Evolutionary conservation across 2,888 invertebrate genomes (phyloP), one percentile per base, ranked within the genome.

Genomic region (Aethes cnicana): DNA sequence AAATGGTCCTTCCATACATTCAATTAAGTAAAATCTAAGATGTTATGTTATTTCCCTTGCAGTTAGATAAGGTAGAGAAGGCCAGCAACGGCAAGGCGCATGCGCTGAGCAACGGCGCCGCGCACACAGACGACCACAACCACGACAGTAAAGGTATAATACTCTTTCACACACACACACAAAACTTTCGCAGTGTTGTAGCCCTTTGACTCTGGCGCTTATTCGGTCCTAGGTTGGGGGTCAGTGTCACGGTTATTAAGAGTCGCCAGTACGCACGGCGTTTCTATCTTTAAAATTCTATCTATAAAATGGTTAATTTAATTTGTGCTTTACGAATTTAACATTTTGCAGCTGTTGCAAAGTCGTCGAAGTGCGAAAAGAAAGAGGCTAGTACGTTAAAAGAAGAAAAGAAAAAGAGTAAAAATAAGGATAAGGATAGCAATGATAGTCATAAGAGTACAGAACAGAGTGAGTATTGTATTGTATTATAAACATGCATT

Each of bases 391-490:
- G 70, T 68, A 74, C 77, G 53, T 68, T 86, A 74, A 86, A 82
- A 77, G 91, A 91, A 76, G 90, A 90, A 57, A 84, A 71, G 56
- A 83, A 68, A 67, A 85, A 76, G 74, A 82, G 79, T 69, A 87
- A 77, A 79, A 82, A 81, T 63, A 86, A 80, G 74, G 86, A 73
- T 28, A 69, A 60, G 46, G 62, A 83, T 54, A 71, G 56, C 59
- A 67, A 56, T 62, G 82, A 81, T 83, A 86, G 79, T 77, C 77
- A 81, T 84, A 88, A 87, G 86, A 82, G 71, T 77, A 84, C 83
- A 81, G 87, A 87, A 74, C 74, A 79, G 62, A 72, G 90, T 90
- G 46, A 84, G 87, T 82, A 42, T 23, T 25, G 39, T 33, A 11
- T 17, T 5, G 2, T 26, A n/a, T n/a, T n/a, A n/a, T n/a, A n/a